phyloP scores from a whole-genome alignment of 1,140 invertebrate genomes.

The Aphaenogaster ashmeadi region DNA sequence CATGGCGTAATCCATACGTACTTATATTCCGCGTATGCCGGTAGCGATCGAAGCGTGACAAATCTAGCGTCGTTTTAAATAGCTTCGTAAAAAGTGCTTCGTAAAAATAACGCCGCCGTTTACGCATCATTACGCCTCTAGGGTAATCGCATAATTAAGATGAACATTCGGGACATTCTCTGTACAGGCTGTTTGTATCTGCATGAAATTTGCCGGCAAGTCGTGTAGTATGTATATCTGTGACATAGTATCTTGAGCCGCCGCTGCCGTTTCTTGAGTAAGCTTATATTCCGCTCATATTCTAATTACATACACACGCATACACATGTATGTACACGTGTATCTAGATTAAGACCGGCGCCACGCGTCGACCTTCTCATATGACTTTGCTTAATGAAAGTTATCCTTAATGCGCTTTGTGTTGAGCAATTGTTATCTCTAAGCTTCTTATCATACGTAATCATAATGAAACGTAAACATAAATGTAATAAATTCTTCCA shows the following conservation, averaged over 20 bases:
- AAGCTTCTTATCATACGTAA: background rate
- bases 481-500: background rate
- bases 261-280: conserved; percentile 55
- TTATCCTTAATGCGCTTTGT: conserved; percentile 26
- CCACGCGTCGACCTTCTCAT: conserved; percentile 27
- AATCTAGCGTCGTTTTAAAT: conserved; percentile 25
- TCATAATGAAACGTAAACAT: background rate
- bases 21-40: background rate
- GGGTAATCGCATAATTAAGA: background rate
- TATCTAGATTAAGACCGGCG: conserved; percentile 34
- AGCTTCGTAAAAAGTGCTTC: background rate
- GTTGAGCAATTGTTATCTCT: conserved; percentile 22
- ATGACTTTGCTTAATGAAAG: conserved; percentile 8
- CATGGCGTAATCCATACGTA: conserved; percentile 56
- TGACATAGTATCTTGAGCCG: conserved; percentile 57
- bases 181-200: background rate
- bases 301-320: background rate
- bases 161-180: background rate
- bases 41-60: background rate
- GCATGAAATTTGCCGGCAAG: conserved; percentile 61
- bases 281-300: conserved; percentile 37
- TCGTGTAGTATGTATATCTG: conserved; percentile 50
- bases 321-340: background rate
- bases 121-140: background rate
- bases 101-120: background rate